Evolutionary conservation across 2,797 vertebrate species (phyloP), one percentile per base, ranked within the genome.

Genomic region (Phrynocephalus guinanensis): DNA sequence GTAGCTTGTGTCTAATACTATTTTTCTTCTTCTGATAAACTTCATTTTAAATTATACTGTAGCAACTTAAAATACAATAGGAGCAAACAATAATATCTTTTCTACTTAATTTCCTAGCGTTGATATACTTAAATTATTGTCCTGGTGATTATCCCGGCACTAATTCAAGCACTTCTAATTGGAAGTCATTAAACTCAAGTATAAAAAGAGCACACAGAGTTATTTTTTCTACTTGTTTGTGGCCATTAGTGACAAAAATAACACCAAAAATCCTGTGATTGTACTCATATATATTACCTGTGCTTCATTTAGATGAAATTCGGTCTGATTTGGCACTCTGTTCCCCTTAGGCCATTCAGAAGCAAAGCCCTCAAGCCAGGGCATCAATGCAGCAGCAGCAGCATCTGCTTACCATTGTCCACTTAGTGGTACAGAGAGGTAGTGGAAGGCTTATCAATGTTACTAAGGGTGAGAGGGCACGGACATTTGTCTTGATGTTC

Each of bases 1-100:
- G 81, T 85, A 87, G 73, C 16, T 26, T 66, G 85, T 90, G 7
- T 85, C 91, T 93, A 92, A 91, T 76, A 76, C 88, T 75, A 28
- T 90, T 52, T 89, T 90, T n/a, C 88, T 92, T 87, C 88, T 56
- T 66, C 87, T 28, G 71, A 82, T 93, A 95, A 94, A 95, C 90
- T 90, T 7, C 87, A 88, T 92, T 91, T 89, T 72, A 87, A 90
- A 88, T 85, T 38, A 91, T 91, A 91, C n/a, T 22, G 9, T 13
- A 91, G 28, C 78, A 28, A 77, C 89, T 88, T 91, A 83, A 88
- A 86, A 84, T 63, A 79, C 90, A 50, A 77, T 63, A 86, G 68
- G 86, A 94, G 16, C 28, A 91, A 92, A 89, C 83, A 68, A 13
- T 6, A 3, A 91, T 50, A 28, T 33, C 20, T 90, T 90, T 33